Evolutionary conservation across 1,140 invertebrate species (phyloP).

Genomic region (Metopolophium dirhodum): DNA sequence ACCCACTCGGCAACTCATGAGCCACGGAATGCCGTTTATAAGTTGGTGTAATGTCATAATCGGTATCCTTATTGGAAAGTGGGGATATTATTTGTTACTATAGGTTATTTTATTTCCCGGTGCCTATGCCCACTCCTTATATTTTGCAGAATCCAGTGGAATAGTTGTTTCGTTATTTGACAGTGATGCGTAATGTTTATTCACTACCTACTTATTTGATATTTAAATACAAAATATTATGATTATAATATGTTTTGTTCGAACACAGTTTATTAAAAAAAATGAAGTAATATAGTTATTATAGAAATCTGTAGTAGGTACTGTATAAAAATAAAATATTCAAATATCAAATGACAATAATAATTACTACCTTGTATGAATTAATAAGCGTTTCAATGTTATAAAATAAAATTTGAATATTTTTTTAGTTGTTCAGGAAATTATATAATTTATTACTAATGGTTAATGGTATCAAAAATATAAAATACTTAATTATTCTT

Average conservation of each 20-base stretch:
- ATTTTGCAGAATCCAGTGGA: not conserved
- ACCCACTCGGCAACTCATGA: not conserved
- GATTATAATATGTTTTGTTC: not conserved
- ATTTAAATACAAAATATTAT: not conserved
- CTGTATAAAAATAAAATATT: not conserved
- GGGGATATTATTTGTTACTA: not conserved
- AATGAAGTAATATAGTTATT: not conserved
- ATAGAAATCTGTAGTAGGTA: not conserved
- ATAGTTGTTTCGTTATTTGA: not conserved
- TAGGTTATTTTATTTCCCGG: not conserved
- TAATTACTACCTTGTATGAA: not conserved
- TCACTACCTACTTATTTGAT: not conserved
- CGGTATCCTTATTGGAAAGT: not conserved
- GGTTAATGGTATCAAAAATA: not conserved
- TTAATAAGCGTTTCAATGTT: not conserved
- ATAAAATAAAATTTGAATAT: not conserved
- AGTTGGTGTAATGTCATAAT: not conserved
- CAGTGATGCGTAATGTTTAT: not conserved
- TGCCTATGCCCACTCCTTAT: not conserved
- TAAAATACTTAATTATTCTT: too few relatives aligned
- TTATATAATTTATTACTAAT: too few relatives aligned
- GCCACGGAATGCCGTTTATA: not conserved
- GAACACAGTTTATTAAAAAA: not conserved
- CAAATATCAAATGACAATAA: not conserved
- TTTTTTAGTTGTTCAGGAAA: not conserved